Conservation (phyloP, 2,113 vertebrate species). For the Etia nguti region DNA sequence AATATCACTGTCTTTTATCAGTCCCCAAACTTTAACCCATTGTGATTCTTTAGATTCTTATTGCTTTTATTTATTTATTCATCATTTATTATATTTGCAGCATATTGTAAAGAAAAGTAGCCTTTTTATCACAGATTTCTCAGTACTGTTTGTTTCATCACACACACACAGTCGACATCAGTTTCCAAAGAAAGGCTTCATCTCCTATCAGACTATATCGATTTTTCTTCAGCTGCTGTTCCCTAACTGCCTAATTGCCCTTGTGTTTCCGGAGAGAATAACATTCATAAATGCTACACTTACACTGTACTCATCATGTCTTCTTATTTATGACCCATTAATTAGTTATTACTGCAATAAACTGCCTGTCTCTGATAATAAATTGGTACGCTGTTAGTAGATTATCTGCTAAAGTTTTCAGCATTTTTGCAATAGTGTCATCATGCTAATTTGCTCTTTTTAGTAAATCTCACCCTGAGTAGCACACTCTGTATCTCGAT, state of each 20-base stretch:
- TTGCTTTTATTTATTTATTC: not conserved
- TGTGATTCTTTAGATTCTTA: not conserved
- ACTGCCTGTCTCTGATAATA: not conserved
- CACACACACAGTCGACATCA: not conserved
- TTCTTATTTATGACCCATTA: not conserved
- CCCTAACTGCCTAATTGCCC: not conserved
- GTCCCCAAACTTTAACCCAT: not conserved
- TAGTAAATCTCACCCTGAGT: not conserved
- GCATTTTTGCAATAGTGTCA: not conserved
- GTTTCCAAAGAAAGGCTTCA: not conserved
- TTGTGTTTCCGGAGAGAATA: not conserved
- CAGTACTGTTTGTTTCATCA: not conserved
- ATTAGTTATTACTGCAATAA: not conserved
- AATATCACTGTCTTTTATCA: not conserved
- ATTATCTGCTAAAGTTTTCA: not conserved
- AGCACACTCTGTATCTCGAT: not conserved
- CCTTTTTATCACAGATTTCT: not conserved
- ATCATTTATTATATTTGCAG: not conserved
- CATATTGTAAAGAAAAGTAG: not conserved
- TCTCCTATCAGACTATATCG: not conserved
- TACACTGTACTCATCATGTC: rapidly evolving
- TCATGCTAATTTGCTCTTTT: not conserved
- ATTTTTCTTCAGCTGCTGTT: not conserved
- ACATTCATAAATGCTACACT: not conserved
- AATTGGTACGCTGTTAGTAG: not conserved